A percentile compares a stretch with the other conserved stretches of the same genome.
phyloP scores from a whole-genome alignment of 2,888 invertebrate genomes.

The Agrochola circellaris region DNA sequence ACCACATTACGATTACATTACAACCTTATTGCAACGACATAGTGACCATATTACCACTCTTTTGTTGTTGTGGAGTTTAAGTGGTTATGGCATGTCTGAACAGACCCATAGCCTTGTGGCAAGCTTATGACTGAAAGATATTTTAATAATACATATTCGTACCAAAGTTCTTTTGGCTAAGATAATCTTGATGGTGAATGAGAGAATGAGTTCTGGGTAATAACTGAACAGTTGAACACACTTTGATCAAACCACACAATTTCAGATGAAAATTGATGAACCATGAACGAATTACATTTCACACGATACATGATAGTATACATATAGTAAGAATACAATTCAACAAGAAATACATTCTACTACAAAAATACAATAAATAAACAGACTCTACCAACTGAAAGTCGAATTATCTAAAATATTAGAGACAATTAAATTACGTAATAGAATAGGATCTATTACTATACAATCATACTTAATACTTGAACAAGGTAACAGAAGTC shows the following conservation, averaged over 20 bases:
- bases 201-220: constrained; percentile 13
- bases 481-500: constrained; percentile 26
- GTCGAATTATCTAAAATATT: not conserved
- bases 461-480: constrained; percentile 37
- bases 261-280: constrained; percentile 13
- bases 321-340: constrained; percentile 20
- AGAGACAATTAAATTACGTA: constrained; percentile 8
- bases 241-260: constrained; percentile 4
- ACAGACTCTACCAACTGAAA: constrained; percentile 18
- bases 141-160: constrained; percentile 9
- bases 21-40: too few relatives aligned
- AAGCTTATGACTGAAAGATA: constrained; percentile 28
- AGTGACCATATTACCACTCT: not conserved
- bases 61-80: not conserved
- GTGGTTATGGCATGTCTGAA: not conserved
- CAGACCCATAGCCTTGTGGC: constrained; percentile 7
- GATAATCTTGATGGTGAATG: constrained; percentile 24
- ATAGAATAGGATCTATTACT: constrained; percentile 5
- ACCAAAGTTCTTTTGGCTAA: constrained; percentile 42
- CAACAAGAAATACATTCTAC: constrained; percentile 6
- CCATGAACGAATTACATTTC: not conserved
- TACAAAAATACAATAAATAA: constrained; percentile 26
- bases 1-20: not conserved
- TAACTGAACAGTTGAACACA: not conserved
- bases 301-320: not conserved